Evolutionary conservation across 92 coral and sea anemone genomes (phyloP).

Genomic region (Heliopora coerulea): DNA sequence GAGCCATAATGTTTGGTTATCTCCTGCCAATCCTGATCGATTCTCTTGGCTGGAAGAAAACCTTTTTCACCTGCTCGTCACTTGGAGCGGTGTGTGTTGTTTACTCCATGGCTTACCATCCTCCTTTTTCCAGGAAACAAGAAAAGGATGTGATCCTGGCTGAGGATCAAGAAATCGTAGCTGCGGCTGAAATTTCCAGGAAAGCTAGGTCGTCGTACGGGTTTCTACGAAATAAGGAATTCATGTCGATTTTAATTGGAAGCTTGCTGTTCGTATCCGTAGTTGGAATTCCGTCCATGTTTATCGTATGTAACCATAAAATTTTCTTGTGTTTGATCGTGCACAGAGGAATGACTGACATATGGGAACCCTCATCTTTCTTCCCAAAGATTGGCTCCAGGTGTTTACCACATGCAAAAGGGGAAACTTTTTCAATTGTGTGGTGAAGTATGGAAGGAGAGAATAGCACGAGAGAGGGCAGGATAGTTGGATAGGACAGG

Average conservation of each 20-base stretch:
- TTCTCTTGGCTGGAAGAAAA: slow-evolving; percentile 15
- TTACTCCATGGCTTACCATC: not conserved
- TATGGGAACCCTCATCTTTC: not conserved
- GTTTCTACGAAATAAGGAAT: slow-evolving; percentile 14
- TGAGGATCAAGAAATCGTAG: too few relatives aligned
- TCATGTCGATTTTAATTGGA: slow-evolving; percentile 18
- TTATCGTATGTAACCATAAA: not conserved
- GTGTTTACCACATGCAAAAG: too few relatives aligned
- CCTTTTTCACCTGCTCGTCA: not conserved
- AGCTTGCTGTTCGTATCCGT: not conserved
- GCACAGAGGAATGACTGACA: not conserved
- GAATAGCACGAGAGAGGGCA: too few relatives aligned
- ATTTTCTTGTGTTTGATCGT: not conserved
- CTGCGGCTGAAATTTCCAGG: too few relatives aligned
- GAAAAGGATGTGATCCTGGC: not conserved
- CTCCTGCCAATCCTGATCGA: slow-evolving; percentile 3
- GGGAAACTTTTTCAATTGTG: too few relatives aligned
- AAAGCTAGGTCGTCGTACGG: not conserved
- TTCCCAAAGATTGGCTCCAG: not conserved
- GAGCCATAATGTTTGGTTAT: slow-evolving; percentile 1
- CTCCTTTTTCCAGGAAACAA: not conserved
- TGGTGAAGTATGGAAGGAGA: too few relatives aligned
- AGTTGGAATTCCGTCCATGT: slow-evolving; percentile 6
- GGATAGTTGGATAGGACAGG: too few relatives aligned
- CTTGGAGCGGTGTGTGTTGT: not conserved